These are phyloP conservation scores for Pterocles orientalis DNA, from an alignment of 2,113 vertebrate species.

Conservation along the genomic window DNA sequence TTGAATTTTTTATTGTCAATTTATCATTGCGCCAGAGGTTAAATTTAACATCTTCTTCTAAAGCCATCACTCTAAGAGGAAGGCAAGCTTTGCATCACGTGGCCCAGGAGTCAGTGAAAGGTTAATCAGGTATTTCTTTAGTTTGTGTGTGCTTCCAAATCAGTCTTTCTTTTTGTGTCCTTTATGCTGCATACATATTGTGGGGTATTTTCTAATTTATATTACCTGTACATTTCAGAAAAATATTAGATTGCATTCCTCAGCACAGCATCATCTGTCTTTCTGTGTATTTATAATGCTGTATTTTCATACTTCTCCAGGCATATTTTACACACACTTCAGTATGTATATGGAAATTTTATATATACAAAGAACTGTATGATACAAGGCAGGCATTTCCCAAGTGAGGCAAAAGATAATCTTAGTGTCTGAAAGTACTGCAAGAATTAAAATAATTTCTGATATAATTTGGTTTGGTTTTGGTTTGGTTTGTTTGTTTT, in stretches of 20 bases:
- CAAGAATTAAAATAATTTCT: background rate
- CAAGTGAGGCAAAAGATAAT: background rate
- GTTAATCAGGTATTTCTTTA: conserved; percentile 95
- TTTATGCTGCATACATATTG: background rate
- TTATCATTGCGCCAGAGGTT: conserved; percentile 97
- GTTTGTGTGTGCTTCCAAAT: conserved; percentile 86
- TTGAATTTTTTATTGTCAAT: conserved; percentile 99
- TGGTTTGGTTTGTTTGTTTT: background rate
- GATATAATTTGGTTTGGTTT: background rate
- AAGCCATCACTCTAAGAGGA: conserved; percentile 87
- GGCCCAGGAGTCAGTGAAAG: conserved; percentile 90
- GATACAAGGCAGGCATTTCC: background rate
- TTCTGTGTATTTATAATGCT: conserved; percentile 28
- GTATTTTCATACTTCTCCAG: conserved; percentile 15
- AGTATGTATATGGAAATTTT: background rate
- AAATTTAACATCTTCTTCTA: conserved; percentile 96
- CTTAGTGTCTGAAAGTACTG: background rate
- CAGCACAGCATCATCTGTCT: background rate
- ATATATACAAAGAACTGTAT: background rate
- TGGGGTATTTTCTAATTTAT: conserved; percentile 55
- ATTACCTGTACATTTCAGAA: conserved; percentile 57
- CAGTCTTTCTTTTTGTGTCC: conserved; percentile 65
- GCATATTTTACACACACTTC: conserved; percentile 11
- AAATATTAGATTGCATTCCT: conserved; percentile 48
- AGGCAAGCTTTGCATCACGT: conserved; percentile 84